Evolutionary conservation across 2,888 invertebrate genomes (phyloP).

Genomic region (Ryuthela nishihirai): DNA sequence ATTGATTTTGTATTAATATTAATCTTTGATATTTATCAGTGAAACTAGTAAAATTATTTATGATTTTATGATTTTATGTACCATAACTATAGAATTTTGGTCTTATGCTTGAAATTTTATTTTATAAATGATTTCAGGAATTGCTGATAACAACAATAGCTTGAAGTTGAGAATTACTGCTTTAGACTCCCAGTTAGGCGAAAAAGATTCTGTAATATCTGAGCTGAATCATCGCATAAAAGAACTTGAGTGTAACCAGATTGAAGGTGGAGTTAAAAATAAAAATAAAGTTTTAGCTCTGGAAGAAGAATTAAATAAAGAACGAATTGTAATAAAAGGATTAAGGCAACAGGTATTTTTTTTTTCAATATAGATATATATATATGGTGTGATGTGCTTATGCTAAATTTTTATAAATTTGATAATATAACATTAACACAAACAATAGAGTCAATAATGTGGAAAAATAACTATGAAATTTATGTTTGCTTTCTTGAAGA

Average conservation of each 20-base stretch:
- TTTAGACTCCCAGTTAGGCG: conserved; percentile 49
- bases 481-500: too few species aligned
- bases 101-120: not conserved
- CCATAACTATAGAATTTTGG: not conserved
- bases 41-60: not conserved
- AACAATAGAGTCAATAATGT: too few species aligned
- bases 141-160: conserved; percentile 48
- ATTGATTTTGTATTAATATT: too few species aligned
- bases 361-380: too few species aligned
- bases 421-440: too few species aligned
- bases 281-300: conserved; percentile 45
- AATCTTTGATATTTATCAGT: not conserved
- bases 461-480: too few species aligned
- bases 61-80: conserved; percentile 3
- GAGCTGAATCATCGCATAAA: conserved; percentile 44
- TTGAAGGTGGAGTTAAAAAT: conserved; percentile 41
- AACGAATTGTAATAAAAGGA: conserved; percentile 48
- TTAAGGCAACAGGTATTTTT: conserved; percentile 51
- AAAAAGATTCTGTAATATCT: conserved; percentile 48
- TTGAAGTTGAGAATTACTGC: conserved; percentile 49
- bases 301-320: conserved; percentile 47
- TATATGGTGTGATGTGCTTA: too few species aligned
- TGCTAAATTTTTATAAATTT: too few species aligned
- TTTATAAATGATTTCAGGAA: conserved; percentile 43
- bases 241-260: conserved; percentile 43